These are phyloP conservation scores for Drosophila paranaensis DNA, from an alignment of 2,888 invertebrate species.

Conservation along the genomic window DNA sequence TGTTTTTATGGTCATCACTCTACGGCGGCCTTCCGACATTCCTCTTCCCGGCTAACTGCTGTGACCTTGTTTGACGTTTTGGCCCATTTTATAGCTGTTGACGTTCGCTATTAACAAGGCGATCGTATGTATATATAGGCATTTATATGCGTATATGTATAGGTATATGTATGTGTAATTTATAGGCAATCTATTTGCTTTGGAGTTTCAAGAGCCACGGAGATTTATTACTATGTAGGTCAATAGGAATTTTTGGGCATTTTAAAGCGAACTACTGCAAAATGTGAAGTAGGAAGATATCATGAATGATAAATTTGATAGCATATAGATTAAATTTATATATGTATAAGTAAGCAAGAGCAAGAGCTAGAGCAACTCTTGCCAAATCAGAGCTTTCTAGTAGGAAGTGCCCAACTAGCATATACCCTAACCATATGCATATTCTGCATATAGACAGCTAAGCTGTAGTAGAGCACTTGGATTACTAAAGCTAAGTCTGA, in stretches of 20 bases:
- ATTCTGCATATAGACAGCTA: not conserved
- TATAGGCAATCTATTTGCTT: constrained; percentile 1
- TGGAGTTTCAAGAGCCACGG: not conserved
- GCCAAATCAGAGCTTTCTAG: not conserved
- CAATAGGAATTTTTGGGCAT: not conserved
- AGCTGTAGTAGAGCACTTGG: not conserved
- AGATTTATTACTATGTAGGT: constrained; percentile 5
- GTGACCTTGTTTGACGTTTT: constrained; percentile 69
- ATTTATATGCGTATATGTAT: not conserved
- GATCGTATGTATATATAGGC: constrained; percentile 6
- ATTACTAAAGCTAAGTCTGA: not conserved
- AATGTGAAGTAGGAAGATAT: not conserved
- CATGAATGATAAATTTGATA: not conserved
- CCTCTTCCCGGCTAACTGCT: constrained; percentile 35
- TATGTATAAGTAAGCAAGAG: not conserved
- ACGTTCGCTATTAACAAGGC: constrained; percentile 61
- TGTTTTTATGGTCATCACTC: constrained; percentile 48
- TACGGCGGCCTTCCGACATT: constrained; percentile 13
- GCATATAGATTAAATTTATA: not conserved
- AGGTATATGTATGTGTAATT: not conserved
- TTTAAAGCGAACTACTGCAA: not conserved
- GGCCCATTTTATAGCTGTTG: constrained; percentile 57
- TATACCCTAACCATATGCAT: not conserved
- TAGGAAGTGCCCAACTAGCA: not conserved
- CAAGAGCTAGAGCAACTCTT: not conserved